phyloP scores from a whole-genome alignment of 2,888 invertebrate species.

The Aphidius colemani region DNA sequence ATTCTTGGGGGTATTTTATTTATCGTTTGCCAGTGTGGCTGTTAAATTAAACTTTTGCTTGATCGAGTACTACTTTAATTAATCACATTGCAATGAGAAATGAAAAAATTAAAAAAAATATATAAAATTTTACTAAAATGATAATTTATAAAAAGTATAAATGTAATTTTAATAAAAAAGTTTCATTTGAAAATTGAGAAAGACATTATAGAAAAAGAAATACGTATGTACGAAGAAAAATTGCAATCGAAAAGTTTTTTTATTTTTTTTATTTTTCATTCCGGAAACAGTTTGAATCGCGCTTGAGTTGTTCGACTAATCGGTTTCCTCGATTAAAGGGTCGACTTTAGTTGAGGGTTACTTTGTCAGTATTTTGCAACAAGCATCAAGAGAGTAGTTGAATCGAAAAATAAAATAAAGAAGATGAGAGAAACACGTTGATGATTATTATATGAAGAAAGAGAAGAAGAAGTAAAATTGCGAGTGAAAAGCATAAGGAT shows the following conservation, averaged over 20 bases:
- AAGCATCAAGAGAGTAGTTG: constrained; percentile 16
- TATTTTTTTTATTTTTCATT: not conserved
- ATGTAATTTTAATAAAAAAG: no score
- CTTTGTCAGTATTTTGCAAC: constrained; percentile 16
- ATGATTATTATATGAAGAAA: not conserved
- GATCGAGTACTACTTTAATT: constrained; percentile 18
- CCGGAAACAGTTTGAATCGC: constrained; percentile 29
- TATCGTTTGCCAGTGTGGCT: constrained; percentile 12
- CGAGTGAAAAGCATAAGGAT: not conserved
- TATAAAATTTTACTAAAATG: no score
- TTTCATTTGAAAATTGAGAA: no score
- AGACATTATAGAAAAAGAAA: no score
- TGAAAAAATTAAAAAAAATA: not conserved
- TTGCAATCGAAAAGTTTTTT: constrained; percentile 10
- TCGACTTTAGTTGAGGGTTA: constrained; percentile 17
- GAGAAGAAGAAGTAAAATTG: not conserved
- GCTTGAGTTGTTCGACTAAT: constrained; percentile 28
- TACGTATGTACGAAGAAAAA: no score
- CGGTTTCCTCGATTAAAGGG: constrained; percentile 33
- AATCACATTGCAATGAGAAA: not conserved
- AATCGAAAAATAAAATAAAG: constrained; percentile 6
- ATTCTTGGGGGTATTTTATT: constrained; percentile 13
- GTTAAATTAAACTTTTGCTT: constrained; percentile 18
- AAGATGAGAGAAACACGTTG: not conserved
- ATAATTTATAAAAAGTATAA: no score